These are phyloP conservation scores for Nasonia oneida DNA, from an alignment of 2,888 invertebrate genomes.

Conservation along the genomic window DNA sequence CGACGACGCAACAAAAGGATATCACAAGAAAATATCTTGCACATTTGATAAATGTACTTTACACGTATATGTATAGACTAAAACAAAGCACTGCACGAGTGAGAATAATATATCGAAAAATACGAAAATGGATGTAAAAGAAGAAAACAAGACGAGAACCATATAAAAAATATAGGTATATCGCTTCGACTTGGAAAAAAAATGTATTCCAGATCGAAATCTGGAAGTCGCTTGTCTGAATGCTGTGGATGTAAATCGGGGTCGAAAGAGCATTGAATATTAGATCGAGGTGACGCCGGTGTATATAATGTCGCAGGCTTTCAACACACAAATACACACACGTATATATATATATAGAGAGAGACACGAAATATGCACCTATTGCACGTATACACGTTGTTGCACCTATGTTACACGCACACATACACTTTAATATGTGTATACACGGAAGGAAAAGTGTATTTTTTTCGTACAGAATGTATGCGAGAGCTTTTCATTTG, in stretches of 20 bases:
- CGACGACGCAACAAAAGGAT: not conserved
- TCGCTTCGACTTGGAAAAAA: constrained; percentile 42
- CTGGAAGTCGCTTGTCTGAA: constrained; percentile 49
- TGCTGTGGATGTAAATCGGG: constrained; percentile 69
- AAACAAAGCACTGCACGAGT: constrained; percentile 33
- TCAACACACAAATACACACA: constrained; percentile 45
- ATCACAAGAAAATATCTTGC: constrained; percentile 38
- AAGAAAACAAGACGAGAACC: not conserved
- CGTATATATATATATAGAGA: not conserved
- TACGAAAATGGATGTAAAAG: not conserved
- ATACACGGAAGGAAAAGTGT: constrained; percentile 15
- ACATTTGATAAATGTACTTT: constrained; percentile 54
- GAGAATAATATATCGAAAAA: constrained; percentile 11
- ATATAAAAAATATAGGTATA: constrained; percentile 27
- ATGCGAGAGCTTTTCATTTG: constrained; percentile 20
- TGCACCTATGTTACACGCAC: not conserved
- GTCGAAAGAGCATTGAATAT: constrained; percentile 72
- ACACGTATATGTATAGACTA: not conserved
- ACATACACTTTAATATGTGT: not conserved
- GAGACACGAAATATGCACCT: not conserved
- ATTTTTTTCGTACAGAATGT: constrained; percentile 21
- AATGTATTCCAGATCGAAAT: constrained; percentile 57
- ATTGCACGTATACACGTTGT: not conserved
- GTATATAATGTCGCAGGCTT: constrained; percentile 56
- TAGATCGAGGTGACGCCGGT: constrained; percentile 69